Evolutionary conservation across 2,888 invertebrate genomes (phyloP).

Genomic region (Notodonta dromedarius): DNA sequence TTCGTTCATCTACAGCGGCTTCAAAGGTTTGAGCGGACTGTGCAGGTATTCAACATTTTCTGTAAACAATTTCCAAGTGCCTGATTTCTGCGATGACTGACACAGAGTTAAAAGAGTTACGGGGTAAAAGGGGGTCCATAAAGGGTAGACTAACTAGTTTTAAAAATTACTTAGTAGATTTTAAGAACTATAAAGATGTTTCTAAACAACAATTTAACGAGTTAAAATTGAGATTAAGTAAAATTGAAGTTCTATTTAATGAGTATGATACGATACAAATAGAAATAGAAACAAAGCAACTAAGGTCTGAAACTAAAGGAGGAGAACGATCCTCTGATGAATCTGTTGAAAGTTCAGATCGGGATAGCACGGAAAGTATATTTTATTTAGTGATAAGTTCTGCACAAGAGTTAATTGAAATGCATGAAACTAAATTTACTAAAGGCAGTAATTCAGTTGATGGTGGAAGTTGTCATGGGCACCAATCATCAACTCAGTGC

Average conservation of each 20-base stretch:
- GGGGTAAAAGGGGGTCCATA: constrained; percentile 3
- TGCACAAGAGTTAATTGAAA: constrained; percentile 5
- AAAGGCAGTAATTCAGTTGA: no score
- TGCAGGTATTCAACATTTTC: neutral
- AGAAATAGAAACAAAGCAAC: neutral
- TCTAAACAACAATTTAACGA: constrained; percentile 5
- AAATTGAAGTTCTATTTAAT: constrained; percentile 1
- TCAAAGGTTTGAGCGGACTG: constrained; percentile 1
- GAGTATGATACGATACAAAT: constrained; percentile 7
- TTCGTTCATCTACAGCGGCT: neutral
- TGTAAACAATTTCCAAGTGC: neutral
- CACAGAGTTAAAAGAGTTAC: constrained; percentile 1
- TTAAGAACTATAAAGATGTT: neutral
- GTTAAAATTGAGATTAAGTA: constrained; percentile 5
- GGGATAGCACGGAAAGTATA: constrained; percentile 1
- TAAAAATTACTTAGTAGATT: neutral
- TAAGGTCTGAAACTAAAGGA: neutral
- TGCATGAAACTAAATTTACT: neutral
- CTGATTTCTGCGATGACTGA: neutral
- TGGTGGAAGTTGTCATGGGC: neutral
- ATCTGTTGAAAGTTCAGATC: neutral
- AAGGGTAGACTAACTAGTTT: constrained; percentile 4
- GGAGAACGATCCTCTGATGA: neutral
- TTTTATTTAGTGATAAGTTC: constrained; percentile 8
- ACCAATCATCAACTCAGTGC: neutral